Percentiles rank a stretch among this genome's conserved stretches.
Conservation (phyloP, 2,797 vertebrate genomes). For the Sebastes flavidus region DNA sequence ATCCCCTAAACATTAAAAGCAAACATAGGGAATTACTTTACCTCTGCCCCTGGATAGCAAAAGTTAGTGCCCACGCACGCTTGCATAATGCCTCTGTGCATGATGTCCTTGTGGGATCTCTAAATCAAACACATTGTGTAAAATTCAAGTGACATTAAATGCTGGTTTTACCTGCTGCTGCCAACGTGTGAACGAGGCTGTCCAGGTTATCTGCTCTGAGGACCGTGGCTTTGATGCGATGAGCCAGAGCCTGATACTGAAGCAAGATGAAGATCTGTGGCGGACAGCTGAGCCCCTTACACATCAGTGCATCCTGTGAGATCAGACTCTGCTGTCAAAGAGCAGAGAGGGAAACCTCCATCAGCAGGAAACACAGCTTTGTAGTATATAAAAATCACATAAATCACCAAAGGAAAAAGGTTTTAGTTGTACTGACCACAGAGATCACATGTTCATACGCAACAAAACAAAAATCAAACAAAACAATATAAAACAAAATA, state of each 20-base stretch:
- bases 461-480: not conserved
- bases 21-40: slow-evolving; percentile 79
- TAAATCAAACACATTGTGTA: not conserved
- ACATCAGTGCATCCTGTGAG: slow-evolving; percentile 49
- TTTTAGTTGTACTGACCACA: not conserved
- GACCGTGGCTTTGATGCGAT: slow-evolving; percentile 76
- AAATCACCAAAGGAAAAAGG: not conserved
- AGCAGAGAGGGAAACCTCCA: slow-evolving; percentile 15
- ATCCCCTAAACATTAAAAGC: slow-evolving; percentile 82
- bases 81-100: slow-evolving; percentile 38
- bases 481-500: not conserved
- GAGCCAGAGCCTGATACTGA: slow-evolving; percentile 74
- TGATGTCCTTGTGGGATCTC: slow-evolving; percentile 1
- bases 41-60: slow-evolving; percentile 47
- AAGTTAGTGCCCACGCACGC: slow-evolving; percentile 27
- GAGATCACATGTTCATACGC: not conserved
- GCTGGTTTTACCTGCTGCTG: slow-evolving; percentile 69
- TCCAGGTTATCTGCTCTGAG: slow-evolving; percentile 76
- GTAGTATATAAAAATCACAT: not conserved
- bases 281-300: slow-evolving; percentile 36
- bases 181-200: slow-evolving; percentile 44
- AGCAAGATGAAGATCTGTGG: slow-evolving; percentile 77
- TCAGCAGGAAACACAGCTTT: slow-evolving; percentile 3
- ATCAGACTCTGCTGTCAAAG: slow-evolving; percentile 60
- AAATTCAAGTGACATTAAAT: not conserved